These are phyloP conservation scores for Rhagologus leucostigma DNA, from an alignment of 2,113 vertebrate species.

Conservation along the genomic window DNA sequence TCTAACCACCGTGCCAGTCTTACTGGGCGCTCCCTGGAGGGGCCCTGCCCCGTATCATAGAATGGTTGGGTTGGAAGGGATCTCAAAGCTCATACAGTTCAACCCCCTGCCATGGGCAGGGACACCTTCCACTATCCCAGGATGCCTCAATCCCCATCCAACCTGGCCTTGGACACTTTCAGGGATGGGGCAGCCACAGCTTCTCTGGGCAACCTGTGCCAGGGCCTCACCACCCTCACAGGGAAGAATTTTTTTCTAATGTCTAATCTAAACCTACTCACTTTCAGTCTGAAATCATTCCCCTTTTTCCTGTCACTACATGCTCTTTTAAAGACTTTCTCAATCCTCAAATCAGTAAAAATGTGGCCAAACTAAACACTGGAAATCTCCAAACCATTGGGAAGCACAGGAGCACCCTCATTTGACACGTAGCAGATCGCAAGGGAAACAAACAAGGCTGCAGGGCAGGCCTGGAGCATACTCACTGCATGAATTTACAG, in stretches of 20 bases:
- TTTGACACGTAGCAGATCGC: background rate
- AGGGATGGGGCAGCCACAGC: background rate
- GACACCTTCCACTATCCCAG: background rate
- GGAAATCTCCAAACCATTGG: background rate
- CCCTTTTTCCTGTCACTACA: background rate
- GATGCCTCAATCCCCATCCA: background rate
- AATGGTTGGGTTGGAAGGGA: background rate
- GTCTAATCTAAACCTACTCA: background rate
- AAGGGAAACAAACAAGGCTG: background rate
- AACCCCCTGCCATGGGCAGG: background rate
- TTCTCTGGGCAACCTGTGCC: background rate
- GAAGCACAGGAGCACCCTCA: background rate
- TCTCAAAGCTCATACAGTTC: background rate
- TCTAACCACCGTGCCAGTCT: background rate
- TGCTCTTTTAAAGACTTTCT: background rate
- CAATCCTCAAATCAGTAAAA: background rate
- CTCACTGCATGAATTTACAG: constrained; percentile 99
- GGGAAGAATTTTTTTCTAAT: background rate
- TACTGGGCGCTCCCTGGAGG: background rate
- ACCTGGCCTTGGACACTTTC: background rate
- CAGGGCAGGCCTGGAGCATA: constrained; percentile 24
- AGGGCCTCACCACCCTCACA: background rate
- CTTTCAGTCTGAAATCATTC: background rate
- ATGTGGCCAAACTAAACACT: background rate
- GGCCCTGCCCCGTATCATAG: background rate